These are phyloP conservation scores for Drosophila leontia DNA, from an alignment of 1,140 invertebrate species.

Conservation along the genomic window DNA sequence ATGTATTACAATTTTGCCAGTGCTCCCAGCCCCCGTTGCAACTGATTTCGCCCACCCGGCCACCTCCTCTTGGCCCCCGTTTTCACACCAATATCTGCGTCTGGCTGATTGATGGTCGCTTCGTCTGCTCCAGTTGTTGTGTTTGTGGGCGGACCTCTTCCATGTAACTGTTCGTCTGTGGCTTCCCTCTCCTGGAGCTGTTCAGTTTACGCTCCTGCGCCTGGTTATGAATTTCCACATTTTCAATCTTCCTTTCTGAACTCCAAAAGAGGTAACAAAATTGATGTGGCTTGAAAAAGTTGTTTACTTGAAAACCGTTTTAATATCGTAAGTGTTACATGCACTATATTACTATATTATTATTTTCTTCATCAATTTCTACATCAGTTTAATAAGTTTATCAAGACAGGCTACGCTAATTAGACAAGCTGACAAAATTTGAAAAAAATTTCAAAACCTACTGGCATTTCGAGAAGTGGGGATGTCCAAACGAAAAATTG, in stretches of 20 bases:
- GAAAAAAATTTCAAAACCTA: neutral
- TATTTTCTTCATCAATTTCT: too few relatives aligned
- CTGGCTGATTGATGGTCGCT: slow-evolving; percentile 78
- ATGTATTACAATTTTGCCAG: slow-evolving; percentile 84
- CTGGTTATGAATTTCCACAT: slow-evolving; percentile 74
- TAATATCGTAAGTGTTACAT: neutral
- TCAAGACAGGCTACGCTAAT: too few relatives aligned
- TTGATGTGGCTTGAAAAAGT: neutral
- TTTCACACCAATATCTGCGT: slow-evolving; percentile 78
- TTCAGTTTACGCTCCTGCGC: neutral
- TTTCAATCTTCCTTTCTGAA: slow-evolving; percentile 33
- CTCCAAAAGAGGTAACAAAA: neutral
- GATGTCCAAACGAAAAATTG: slow-evolving; percentile 2
- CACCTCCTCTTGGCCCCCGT: slow-evolving; percentile 17
- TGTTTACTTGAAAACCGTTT: neutral
- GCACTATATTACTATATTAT: neutral
- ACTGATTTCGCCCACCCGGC: neutral
- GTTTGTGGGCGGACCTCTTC: slow-evolving; percentile 50
- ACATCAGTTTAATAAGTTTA: too few relatives aligned
- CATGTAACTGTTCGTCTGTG: slow-evolving; percentile 58
- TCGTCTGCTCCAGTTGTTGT: slow-evolving; percentile 58
- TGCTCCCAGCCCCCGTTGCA: slow-evolving; percentile 23
- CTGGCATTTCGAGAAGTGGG: neutral
- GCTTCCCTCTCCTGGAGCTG: slow-evolving; percentile 23
- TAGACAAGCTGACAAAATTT: too few relatives aligned